Base-by-base conservation (phyloP, 2,797 vertebrate genomes). In the Okamejei kenojei region DNA sequence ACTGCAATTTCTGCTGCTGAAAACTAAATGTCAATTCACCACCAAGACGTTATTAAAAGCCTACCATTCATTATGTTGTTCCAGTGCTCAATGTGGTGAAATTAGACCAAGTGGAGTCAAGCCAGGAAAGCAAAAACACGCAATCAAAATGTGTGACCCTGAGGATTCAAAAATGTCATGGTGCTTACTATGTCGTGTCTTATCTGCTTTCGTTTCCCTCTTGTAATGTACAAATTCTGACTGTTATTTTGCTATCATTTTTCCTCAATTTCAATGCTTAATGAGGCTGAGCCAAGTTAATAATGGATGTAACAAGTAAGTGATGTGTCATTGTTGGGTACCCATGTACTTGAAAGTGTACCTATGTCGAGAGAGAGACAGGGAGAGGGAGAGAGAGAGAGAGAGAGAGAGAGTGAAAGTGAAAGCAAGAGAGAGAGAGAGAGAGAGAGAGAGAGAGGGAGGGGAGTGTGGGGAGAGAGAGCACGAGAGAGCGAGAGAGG, bases 301-400 rank as follows among this genome's bases (percentile, higher is more conserved):
- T 99, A 98, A 98, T 95, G 97, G 97, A 97, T 99, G 97, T 99
- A 99, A 99, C 99, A 98, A 98, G 98, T 98, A 98, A 98, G 98
- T 98, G 99, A 98, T 98, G 98, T 98, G 98, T 98, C 97, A 97
- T 98, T 97, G 97, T 97, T 96, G 94, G 93, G 94, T 93, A 35
- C 93, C 94, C 93, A 93, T 93, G 90, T 77, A 93, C 94, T 93
- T 77, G 71, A 92, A 92, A 92, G 90, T 73, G 71, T 73, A 32
- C 1, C 90, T 92, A 38, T 92, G 90, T 92, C 23, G 26, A 82
- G 45, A 82, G 8, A 58, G 45, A 84, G 81, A 61, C 26, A 61
- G 81, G n/a, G 17, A 29, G 45, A 45, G 80, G 58, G 80, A 82
- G 2, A 58, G 45, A 29, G 1, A 21, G 58, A 32, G 95, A 73